Evolutionary conservation across 2,797 vertebrate genomes (phyloP).

Genomic region (Valencia hispanica): DNA sequence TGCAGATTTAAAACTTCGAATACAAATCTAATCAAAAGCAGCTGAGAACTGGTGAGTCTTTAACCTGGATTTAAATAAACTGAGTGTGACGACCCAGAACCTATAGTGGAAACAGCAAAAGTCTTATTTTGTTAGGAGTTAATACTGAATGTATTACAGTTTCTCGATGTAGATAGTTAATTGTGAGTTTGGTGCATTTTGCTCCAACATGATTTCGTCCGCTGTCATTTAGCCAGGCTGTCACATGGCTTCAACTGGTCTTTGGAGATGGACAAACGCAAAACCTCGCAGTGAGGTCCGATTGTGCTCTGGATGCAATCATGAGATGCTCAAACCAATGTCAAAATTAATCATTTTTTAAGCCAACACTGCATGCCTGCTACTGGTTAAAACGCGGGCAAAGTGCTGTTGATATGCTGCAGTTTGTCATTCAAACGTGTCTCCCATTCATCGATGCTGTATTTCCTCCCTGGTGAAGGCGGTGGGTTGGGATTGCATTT

Average conservation of each 20-base stretch:
- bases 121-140: not conserved
- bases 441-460: slow-evolving; percentile 50
- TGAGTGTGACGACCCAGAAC: slow-evolving; percentile 27
- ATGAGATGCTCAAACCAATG: slow-evolving; percentile 37
- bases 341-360: slow-evolving; percentile 31
- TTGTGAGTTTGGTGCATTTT: not conserved
- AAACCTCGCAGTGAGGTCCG: slow-evolving; percentile 24
- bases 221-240: not conserved
- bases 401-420: slow-evolving; percentile 35
- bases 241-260: slow-evolving; percentile 4
- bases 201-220: not conserved
- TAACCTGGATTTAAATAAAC: no score
- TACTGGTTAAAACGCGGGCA: slow-evolving; percentile 19
- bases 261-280: slow-evolving; percentile 17
- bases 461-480: slow-evolving; percentile 61
- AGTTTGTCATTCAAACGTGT: slow-evolving; percentile 51
- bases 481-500: slow-evolving; percentile 64
- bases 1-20: no score
- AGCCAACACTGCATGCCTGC: slow-evolving; percentile 25
- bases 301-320: slow-evolving; percentile 14
- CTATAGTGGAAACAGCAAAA: slow-evolving; percentile 24
- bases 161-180: not conserved
- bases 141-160: slow-evolving; percentile 19
- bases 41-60: no score
- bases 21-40: no score